Percentiles rank a stretch among this genome's conserved stretches.
phyloP scores from a whole-genome alignment of 2,888 invertebrate species.

The Nebria salina region DNA sequence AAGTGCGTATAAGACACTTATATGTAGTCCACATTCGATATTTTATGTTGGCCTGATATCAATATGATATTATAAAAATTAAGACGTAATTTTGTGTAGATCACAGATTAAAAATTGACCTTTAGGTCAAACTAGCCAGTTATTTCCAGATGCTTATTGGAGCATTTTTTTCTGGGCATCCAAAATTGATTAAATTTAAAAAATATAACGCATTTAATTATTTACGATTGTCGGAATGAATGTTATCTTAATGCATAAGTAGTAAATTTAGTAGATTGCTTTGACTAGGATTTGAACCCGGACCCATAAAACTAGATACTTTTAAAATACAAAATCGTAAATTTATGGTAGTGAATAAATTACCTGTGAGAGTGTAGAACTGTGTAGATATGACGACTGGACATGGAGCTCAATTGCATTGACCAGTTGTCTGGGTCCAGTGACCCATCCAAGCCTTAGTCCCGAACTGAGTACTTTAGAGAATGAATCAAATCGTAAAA shows the following conservation, averaged over 20 bases:
- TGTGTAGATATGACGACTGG: slow-evolving; percentile 74
- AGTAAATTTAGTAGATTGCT: background rate
- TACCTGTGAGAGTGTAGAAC: slow-evolving; percentile 74
- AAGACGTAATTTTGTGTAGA: background rate
- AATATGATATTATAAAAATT: background rate
- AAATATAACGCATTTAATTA: background rate
- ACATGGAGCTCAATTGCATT: slow-evolving; percentile 74
- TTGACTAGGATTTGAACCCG: background rate
- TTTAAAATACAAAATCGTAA: too few species aligned
- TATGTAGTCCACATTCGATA: too few species aligned
- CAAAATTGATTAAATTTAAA: background rate
- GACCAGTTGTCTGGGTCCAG: slow-evolving; percentile 74
- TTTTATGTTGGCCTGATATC: too few species aligned
- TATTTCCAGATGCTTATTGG: background rate
- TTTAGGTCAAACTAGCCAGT: background rate
- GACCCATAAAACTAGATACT: background rate
- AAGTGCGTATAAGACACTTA: too few species aligned
- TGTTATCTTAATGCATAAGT: background rate
- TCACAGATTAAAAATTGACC: background rate
- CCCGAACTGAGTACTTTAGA: slow-evolving; percentile 80
- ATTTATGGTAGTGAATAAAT: background rate
- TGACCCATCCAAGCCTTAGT: slow-evolving; percentile 77
- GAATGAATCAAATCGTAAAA: slow-evolving; percentile 79
- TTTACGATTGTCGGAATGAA: background rate
- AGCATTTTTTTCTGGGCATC: too few species aligned